Evolutionary conservation across 1,140 invertebrate species (phyloP), one percentile per base, ranked within the genome.

Genomic region (Bilobella aurantiaca): DNA sequence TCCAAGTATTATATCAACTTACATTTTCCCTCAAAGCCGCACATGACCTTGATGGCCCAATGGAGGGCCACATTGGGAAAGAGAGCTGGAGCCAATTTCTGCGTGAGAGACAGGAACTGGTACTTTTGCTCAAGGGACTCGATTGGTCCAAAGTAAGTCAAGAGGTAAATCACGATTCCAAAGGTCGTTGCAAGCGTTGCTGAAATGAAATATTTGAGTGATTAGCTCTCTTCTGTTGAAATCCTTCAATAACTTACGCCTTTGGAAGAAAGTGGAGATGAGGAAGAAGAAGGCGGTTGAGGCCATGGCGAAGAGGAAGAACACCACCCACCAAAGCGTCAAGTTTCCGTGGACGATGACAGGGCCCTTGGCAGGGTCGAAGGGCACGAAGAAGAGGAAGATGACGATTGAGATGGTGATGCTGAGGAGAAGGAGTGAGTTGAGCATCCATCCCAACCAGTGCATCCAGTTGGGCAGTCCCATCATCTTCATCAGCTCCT

Each of bases 371-470:
- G 30, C 49, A 2, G 37, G 27, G 56, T 65, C 59, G 27, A 69
- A 73, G 1, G 61, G 56, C 27, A 30, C 59, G 31, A 73, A 70
- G 18, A 70, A 65, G 1, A 70, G 30, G 29, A 69, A 32, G 0
- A 66, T 56, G 1, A 72, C 66, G 25, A 72, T 65, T 1, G 69
- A 68, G 14, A 72, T 66, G n/a, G 57, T 65, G 23, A 72, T 49
- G 5, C 25, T 25, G n/a, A 70, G 28, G 28, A 67, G 31, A 1
- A 73, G n/a, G 60, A 73, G 42, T 0, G 69, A 71, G 58, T 73
- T 69, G 8, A 71, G 3, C 66, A 71, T 69, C 71, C 71, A 73
- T 8, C 69, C 71, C 27, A 73, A 18, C 71, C 66, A 71, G 29
- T 73, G 69, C 67, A 71, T 64, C 63, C 67, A 71, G 25, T 62